Base-by-base conservation (phyloP, 1,140 invertebrate genomes). In the Holcopasites calliopsidis region DNA sequence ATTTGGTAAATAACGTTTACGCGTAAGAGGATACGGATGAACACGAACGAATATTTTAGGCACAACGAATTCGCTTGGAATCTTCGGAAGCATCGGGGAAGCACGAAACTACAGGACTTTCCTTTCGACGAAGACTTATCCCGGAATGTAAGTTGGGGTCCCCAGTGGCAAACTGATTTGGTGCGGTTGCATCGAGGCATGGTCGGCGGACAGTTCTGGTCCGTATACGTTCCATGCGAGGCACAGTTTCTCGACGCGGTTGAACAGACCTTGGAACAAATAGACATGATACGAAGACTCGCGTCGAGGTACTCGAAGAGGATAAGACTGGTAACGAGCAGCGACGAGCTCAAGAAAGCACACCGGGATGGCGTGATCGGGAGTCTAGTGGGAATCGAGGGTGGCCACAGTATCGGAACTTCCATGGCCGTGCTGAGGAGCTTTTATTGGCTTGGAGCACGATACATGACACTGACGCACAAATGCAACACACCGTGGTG, bases 21-120 rank as follows among this genome's bases (percentile, higher is more conserved):
- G 26, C 52, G 21, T 3, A 66, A 33, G 6, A 35, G 64, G 13
- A 33, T 7, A 18, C 33, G n/a, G n/a, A n/a, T n/a, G n/a, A n/a
- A n/a, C n/a, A n/a, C n/a, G n/a, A n/a, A n/a, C n/a, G n/a, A n/a
- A 21, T 13, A 0, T 71, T 58, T 23, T 65, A 91, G 91, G 16
- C 96, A 97, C 90, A 97, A 97, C 90, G 96, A 97, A 86, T 91
- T 97, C 35, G 95, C 96, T 0, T 97, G 96, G 95, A 96, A 96
- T 79, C 94, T 96, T 40, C 91, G 95, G 49, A 95, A 95, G 86
- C 95, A 95, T 80, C 92, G 95, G 1, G 94, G 95, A 69, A 95
- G 93, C 84, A 86, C 93, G 87, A 94, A 95, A 83, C 92, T 96
- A 38, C 93, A 93, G 77, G 94, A 95, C 71, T 95, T 96, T 80